Percentiles rank a stretch among this genome's conserved stretches.
Conservation (phyloP, 2,797 vertebrate species). For the Diplodus sargus region DNA sequence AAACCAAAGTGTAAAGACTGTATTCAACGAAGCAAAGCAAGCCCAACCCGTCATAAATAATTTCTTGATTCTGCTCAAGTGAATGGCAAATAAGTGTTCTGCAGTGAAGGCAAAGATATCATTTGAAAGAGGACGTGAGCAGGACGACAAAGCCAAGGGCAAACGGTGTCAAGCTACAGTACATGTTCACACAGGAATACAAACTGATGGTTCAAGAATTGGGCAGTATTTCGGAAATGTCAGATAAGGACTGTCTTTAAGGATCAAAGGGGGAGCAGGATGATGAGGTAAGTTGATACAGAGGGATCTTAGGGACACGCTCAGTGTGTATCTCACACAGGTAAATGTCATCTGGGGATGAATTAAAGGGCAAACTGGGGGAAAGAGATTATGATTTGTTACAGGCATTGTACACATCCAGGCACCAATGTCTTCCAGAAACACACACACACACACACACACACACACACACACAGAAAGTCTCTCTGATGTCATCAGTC, state of each 20-base stretch:
- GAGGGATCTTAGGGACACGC: conserved; percentile 48
- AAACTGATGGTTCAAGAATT: not conserved
- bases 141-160: not conserved
- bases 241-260: conserved; percentile 51
- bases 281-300: conserved; percentile 37
- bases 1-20: not conserved
- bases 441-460: conserved; percentile 9
- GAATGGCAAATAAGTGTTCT: not conserved
- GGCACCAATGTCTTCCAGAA: conserved; percentile 8
- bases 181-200: not conserved
- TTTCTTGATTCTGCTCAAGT: not conserved
- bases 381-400: conserved; percentile 55
- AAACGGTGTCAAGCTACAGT: not conserved
- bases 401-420: conserved; percentile 43
- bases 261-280: conserved; percentile 42
- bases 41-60: not conserved
- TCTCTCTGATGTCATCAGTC: conserved; percentile 26
- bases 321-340: conserved; percentile 40
- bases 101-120: not conserved
- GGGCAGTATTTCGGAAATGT: conserved; percentile 55
- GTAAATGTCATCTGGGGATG: conserved; percentile 68
- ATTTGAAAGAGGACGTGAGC: not conserved
- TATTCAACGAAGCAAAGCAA: no score
- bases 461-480: conserved; percentile 16
- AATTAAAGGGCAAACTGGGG: conserved; percentile 63